Conservation (phyloP, 2,888 invertebrate species). For the Stenichneumon culpator region DNA sequence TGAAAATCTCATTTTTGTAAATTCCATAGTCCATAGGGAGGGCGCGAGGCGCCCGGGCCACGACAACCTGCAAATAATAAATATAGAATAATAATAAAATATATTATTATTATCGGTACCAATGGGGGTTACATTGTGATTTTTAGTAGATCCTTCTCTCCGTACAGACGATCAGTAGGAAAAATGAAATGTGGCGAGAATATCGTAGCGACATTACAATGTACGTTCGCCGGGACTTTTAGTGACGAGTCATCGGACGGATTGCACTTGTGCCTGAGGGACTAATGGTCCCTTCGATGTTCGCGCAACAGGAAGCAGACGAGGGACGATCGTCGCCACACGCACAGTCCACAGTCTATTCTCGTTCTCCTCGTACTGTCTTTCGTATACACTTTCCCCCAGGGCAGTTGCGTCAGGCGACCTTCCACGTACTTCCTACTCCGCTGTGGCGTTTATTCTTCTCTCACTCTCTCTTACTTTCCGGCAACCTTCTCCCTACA, state of each 20-base stretch:
- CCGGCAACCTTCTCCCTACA: constrained; percentile 53
- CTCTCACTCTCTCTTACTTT: constrained; percentile 43
- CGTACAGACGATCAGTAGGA: neutral
- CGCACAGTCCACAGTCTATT: constrained; percentile 29
- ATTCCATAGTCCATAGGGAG: too few relatives aligned
- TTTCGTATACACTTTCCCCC: neutral
- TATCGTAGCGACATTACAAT: neutral
- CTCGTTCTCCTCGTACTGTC: constrained; percentile 11
- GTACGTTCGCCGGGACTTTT: neutral
- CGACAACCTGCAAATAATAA: too few relatives aligned
- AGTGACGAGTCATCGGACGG: neutral
- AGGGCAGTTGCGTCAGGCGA: constrained; percentile 17
- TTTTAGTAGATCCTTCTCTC: too few relatives aligned
- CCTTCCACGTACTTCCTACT: constrained; percentile 15
- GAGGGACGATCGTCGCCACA: constrained; percentile 22
- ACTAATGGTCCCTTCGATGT: constrained; percentile 2
- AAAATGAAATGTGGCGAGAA: neutral
- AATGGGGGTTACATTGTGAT: too few relatives aligned
- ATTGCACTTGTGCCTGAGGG: constrained; percentile 4
- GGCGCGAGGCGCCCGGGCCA: too few relatives aligned
- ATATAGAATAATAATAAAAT: too few relatives aligned
- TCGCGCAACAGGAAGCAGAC: constrained; percentile 65
- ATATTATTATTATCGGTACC: too few relatives aligned
- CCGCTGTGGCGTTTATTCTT: constrained; percentile 52
- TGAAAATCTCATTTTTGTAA: too few relatives aligned